Evolutionary conservation across 2,888 invertebrate genomes (phyloP).

Genomic region (Kryphioiulus occultus): DNA sequence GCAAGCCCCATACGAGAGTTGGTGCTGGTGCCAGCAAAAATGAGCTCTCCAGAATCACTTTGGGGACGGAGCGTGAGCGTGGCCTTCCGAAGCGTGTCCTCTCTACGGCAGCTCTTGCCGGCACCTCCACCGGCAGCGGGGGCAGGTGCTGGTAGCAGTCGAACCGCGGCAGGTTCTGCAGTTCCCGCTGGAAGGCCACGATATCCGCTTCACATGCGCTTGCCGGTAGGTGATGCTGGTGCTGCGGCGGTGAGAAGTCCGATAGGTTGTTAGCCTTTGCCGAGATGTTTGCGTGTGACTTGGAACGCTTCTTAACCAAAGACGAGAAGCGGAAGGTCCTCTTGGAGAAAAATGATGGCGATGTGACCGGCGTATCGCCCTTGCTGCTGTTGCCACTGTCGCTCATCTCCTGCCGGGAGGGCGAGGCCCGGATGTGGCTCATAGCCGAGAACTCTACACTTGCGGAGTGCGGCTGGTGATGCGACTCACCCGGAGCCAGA

Average conservation of each 20-base stretch:
- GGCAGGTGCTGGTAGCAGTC: constrained; percentile 62
- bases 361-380: constrained; percentile 54
- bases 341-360: constrained; percentile 54
- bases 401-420: constrained; percentile 47
- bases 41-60: constrained; percentile 61
- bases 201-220: constrained; percentile 64
- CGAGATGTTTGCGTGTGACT: constrained; percentile 56
- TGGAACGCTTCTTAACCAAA: constrained; percentile 60
- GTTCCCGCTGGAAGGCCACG: constrained; percentile 67
- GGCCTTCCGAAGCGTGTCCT: constrained; percentile 59
- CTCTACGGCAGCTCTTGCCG: constrained; percentile 56
- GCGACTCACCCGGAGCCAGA: constrained; percentile 56
- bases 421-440: not conserved
- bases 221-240: constrained; percentile 30
- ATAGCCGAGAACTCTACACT: constrained; percentile 42
- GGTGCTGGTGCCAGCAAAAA: constrained; percentile 52
- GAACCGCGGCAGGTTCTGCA: constrained; percentile 67
- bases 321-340: constrained; percentile 61
- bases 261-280: constrained; percentile 33
- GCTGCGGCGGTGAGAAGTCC: constrained; percentile 50
- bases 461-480: constrained; percentile 51
- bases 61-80: constrained; percentile 64
- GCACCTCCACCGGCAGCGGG: constrained; percentile 57
- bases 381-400: constrained; percentile 54
- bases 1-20: no score